Percentiles rank a stretch among this genome's conserved stretches.
Conservation (phyloP, 2,797 vertebrate genomes). For the Setipinna tenuifilis region DNA sequence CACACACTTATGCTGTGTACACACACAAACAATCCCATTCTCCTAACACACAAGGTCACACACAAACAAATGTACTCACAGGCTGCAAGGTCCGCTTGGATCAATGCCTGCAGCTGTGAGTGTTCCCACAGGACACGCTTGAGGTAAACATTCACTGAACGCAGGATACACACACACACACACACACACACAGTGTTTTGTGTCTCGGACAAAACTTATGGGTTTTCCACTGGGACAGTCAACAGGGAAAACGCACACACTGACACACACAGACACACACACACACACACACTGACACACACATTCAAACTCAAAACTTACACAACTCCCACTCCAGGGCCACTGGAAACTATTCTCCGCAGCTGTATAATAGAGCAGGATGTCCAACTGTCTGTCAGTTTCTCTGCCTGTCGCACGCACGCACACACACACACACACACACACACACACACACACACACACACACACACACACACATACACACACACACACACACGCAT, state of each 20-base stretch:
- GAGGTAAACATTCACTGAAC: constrained; percentile 70
- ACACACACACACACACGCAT: constrained; percentile 1
- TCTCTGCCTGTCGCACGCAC: neutral
- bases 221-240: too few species aligned
- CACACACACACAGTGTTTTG: neutral
- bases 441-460: neutral
- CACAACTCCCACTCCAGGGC: neutral
- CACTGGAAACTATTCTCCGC: constrained; percentile 3
- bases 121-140: constrained; percentile 90
- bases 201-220: too few species aligned
- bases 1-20: too few species aligned
- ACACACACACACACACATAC: neutral
- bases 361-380: constrained; percentile 11
- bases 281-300: constrained; percentile 6
- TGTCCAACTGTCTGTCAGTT: constrained; percentile 3
- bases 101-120: constrained; percentile 86
- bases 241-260: neutral
- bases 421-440: constrained; percentile 1
- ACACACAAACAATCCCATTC: too few species aligned
- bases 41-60: too few species aligned
- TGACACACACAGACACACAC: neutral
- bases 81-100: constrained; percentile 69
- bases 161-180: neutral
- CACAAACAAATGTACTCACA: too few species aligned
- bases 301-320: neutral